Conservation (phyloP, 1,140 invertebrate genomes). For the Dinothrombium tinctorium region DNA sequence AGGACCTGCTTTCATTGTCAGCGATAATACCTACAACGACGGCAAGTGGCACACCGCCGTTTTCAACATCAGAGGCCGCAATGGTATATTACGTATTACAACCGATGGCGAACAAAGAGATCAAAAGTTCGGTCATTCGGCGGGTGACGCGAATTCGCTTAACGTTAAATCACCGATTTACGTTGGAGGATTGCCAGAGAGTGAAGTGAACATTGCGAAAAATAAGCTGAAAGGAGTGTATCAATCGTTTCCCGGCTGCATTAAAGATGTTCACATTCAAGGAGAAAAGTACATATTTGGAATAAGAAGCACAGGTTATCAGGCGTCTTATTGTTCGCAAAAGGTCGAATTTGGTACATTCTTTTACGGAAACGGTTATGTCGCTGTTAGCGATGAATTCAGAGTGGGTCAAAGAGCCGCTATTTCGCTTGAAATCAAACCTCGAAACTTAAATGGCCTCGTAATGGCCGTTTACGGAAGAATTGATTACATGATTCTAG, state of each 20-base stretch:
- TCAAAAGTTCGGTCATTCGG: constrained; percentile 27
- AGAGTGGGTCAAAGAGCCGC: constrained; percentile 47
- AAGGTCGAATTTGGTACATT: constrained; percentile 64
- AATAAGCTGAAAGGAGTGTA: constrained; percentile 16
- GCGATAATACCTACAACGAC: constrained; percentile 42
- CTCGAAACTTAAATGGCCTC: constrained; percentile 52
- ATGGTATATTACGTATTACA: constrained; percentile 21
- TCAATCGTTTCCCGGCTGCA: constrained; percentile 59
- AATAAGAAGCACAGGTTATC: constrained; percentile 20
- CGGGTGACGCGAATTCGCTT: constrained; percentile 29
- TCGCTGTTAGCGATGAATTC: constrained; percentile 41
- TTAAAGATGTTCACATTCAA: constrained; percentile 37
- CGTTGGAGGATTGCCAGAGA: constrained; percentile 40
- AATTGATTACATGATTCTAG: constrained; percentile 52
- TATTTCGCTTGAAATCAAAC: constrained; percentile 64
- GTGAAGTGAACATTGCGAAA: constrained; percentile 15
- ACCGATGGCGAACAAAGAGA: constrained; percentile 33
- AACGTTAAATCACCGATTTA: constrained; percentile 44
- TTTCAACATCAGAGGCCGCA: constrained; percentile 24
- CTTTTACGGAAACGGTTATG: constrained; percentile 46
- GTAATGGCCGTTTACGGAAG: constrained; percentile 31
- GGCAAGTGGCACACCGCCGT: constrained; percentile 57
- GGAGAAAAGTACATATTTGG: constrained; percentile 3
- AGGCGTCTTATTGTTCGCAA: constrained; percentile 50
- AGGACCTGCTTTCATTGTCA: too few species aligned